These are phyloP conservation scores for Halcyon senegalensis DNA, from an alignment of 2,113 vertebrate genomes.

Conservation along the genomic window DNA sequence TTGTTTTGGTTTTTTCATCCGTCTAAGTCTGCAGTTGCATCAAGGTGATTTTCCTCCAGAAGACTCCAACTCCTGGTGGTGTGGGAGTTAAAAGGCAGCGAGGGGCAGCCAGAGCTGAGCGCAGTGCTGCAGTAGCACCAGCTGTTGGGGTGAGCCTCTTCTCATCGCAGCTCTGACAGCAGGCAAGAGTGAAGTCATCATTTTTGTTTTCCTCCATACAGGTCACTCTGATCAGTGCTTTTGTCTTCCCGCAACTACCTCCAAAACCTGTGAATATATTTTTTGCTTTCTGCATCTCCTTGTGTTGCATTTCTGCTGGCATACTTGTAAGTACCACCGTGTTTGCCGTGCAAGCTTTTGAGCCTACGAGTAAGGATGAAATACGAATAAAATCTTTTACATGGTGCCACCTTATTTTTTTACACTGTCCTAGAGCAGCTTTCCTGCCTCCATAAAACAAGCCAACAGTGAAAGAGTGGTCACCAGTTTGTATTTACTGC, in stretches of 20 bases:
- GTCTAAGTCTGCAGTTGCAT: not conserved
- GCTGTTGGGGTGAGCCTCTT: not conserved
- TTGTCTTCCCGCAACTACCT: conserved; percentile 86
- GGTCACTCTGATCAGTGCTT: conserved; percentile 87
- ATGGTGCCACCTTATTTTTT: not conserved
- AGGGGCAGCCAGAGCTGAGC: not conserved
- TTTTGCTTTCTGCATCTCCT: conserved; percentile 85
- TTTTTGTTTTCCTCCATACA: conserved; percentile 59
- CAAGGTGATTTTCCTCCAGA: not conserved
- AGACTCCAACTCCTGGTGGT: not conserved
- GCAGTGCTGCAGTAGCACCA: fast-evolving
- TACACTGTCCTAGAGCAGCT: not conserved
- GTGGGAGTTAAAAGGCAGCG: not conserved
- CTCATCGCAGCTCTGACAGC: not conserved
- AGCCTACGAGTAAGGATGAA: not conserved
- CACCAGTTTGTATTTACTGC: not conserved
- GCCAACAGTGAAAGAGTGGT: not conserved
- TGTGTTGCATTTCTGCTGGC: conserved; percentile 82
- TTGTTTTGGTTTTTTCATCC: not conserved
- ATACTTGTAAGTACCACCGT: conserved; percentile 81
- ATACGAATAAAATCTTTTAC: not conserved
- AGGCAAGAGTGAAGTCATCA: not conserved
- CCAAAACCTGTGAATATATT: conserved; percentile 86
- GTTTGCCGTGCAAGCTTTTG: fast-evolving
- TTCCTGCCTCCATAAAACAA: not conserved